phyloP scores from a whole-genome alignment of 2,797 vertebrate species.

The Furcifer pardalis region DNA sequence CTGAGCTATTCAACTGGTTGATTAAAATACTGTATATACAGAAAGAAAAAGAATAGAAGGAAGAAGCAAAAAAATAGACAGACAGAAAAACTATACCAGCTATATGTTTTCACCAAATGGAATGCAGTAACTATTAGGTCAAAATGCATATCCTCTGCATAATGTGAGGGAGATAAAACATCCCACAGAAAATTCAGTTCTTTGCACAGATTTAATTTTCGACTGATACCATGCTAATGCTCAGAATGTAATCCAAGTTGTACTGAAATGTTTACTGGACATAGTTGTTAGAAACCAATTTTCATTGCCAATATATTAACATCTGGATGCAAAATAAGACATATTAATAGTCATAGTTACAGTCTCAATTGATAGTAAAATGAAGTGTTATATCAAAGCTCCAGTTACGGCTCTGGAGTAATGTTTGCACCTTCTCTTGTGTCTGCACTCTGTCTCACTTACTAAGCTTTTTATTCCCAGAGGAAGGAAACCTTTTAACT shows the following conservation, averaged over 20 bases:
- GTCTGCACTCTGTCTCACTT: constrained; percentile 20
- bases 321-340: background rate
- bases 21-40: no score
- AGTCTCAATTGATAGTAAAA: background rate
- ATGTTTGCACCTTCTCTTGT: background rate
- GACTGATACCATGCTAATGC: background rate
- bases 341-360: background rate
- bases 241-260: background rate
- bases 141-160: background rate
- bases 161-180: background rate
- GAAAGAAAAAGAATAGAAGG: no score
- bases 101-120: background rate
- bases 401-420: background rate
- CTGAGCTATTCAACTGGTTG: no score
- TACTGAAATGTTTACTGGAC: background rate
- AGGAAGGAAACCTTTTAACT: constrained; percentile 26
- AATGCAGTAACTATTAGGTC: no score
- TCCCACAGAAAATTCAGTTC: background rate
- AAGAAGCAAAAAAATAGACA: no score
- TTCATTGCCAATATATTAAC: background rate
- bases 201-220: background rate
- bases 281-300: background rate
- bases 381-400: background rate
- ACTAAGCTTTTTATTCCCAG: background rate
- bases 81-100: no score